Conservation (phyloP, 2,113 vertebrate genomes). For the Pituophis catenifer region DNA sequence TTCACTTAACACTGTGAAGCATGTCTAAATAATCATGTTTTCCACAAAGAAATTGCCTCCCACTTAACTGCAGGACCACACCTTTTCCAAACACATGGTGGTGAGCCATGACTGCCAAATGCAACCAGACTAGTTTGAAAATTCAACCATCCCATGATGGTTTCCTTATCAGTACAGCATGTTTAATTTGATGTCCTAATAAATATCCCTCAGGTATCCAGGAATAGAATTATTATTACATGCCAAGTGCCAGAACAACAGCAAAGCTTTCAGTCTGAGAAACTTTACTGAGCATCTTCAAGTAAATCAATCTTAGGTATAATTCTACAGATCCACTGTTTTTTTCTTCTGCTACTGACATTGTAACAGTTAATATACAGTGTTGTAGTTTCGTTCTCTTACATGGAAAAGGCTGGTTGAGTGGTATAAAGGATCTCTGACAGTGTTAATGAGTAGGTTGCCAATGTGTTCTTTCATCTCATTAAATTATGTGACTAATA, state of each 20-base stretch:
- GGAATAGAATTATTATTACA: not conserved
- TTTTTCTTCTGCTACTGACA: not conserved
- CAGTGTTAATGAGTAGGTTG: not conserved
- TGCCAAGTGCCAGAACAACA: not conserved
- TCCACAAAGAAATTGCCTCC: conserved; percentile 18
- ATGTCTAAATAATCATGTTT: conserved; percentile 6
- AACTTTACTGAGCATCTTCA: not conserved
- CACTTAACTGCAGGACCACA: conserved; percentile 31
- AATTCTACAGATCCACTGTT: not conserved
- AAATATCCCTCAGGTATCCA: not conserved
- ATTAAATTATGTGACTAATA: not conserved
- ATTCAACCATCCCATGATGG: not conserved
- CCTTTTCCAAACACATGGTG: conserved; percentile 16
- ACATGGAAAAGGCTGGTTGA: not conserved
- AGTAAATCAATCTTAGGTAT: not conserved
- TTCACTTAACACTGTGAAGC: not conserved
- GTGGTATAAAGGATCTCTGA: not conserved
- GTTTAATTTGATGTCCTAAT: conserved; percentile 1
- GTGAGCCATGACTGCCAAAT: conserved; percentile 16
- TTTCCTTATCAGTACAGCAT: rapidly evolving
- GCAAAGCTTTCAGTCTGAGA: not conserved
- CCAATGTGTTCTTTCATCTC: not conserved
- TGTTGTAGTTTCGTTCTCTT: not conserved
- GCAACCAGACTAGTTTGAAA: conserved; percentile 25
- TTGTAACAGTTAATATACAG: not conserved